Base-by-base conservation (phyloP, 2,797 vertebrate genomes). In the Spheniscus humboldti region DNA sequence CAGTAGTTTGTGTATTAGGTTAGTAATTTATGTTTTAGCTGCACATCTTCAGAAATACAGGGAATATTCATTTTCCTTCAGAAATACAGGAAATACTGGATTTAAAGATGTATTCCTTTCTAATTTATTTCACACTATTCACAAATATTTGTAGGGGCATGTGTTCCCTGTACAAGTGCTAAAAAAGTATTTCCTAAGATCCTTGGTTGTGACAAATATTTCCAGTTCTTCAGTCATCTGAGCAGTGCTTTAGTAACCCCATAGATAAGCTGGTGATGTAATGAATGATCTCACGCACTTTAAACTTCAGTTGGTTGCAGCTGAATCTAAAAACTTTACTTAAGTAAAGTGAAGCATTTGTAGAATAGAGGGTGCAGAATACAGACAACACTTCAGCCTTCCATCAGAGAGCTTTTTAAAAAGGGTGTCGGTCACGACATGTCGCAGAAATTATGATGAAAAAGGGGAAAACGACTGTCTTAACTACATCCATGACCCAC, bases 251-350 rank as follows among this genome's bases (percentile, higher is more conserved):
- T 55, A 69, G 59, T 84, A 69, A 84, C 67, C 77, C 84, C 0
- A 0, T 17, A 79, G 91, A 85, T 96, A 92, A 92, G 62, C 28
- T 14, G 84, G 39, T 92, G 94, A 91, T 89, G 92, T 89, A 92
- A 80, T 79, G 59, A 67, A 75, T 73, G 91, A 91, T 59, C 86
- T 96, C 87, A 82, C 45, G 52, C 39, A 13, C 24, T 94, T 89
- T 55, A 63, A 95, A 89, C 81, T 76, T 7, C 43, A 79, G 55
- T 27, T 82, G 35, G 18, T 35, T 64, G 56, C 60, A 66, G 69
- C 59, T 76, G 77, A 85, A 66, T 28, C 45, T 31, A 59, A 85
- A 96, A 82, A 24, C 22, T 71, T 91, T 18, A 60, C n/a, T 62
- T 6, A n/a, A 79, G 52, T 19, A 7, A 35, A 62, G 48, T 60